Evolutionary conservation across 2,888 invertebrate species (phyloP), one percentile per base, ranked within the genome.

Genomic region (Bellardia pandia): DNA sequence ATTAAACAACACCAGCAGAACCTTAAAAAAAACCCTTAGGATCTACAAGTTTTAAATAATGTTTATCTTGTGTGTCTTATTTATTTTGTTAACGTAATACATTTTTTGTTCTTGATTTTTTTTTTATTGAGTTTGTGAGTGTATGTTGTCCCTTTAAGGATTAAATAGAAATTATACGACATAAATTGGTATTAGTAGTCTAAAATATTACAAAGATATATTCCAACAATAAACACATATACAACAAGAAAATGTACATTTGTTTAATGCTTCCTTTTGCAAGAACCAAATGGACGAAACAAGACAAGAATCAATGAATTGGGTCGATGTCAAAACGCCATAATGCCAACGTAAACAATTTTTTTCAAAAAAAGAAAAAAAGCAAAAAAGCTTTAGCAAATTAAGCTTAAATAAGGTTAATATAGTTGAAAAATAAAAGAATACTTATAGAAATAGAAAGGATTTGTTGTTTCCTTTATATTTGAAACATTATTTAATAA

Each of bases 131-230:
- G 23, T 23, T 2, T 64, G 33, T n/a, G 3, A 3, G 30, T 30
- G 8, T 58, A 3, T 58, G 4, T 74, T 62, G 48, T 48, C 60
- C 45, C 48, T 68, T 58, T 60, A 48, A 45, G 66, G 81, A 60
- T 75, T 82, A 51, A 48, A 64, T 42, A 80, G 80, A 80, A 80
- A 72, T 53, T 72, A 75, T 75, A 48, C 14, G 16, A 82, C 75
- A 75, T 75, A 75, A 68, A 75, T 58, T 60, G 75, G 75, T 58
- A 82, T 82, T 75, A 82, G 75, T 58, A 48, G 16, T 75, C 51
- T 75, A 68, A 82, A 66, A 68, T 37, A 23, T 60, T 48, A 71
- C 8, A 71, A 71, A 71, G 7, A n/a, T 0, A 53, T 53, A 37
- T 37, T 30, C 30, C 23, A 66, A 23, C 14, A 8, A 16, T 2